Percentiles rank a stretch among this genome's conserved stretches.
Conservation (phyloP, 2,888 invertebrate species). For the Aphrophora alni region DNA sequence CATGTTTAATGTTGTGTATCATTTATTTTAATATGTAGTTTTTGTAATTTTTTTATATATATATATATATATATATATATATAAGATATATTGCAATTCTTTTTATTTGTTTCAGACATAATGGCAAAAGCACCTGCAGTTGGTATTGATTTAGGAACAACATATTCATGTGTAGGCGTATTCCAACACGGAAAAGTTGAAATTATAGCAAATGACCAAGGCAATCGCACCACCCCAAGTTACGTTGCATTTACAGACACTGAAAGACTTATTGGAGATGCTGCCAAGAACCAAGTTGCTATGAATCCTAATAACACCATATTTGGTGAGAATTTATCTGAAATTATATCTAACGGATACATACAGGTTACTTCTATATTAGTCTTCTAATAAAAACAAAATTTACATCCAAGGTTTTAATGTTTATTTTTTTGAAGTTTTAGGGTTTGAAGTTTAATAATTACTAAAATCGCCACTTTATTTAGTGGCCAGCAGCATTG, state of each 20-base stretch:
- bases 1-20: too few species aligned
- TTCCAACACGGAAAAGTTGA: conserved; percentile 92
- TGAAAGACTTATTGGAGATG: conserved; percentile 65
- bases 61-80: too few species aligned
- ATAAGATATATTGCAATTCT: too few species aligned
- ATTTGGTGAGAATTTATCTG: conserved; percentile 70
- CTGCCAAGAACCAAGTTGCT: conserved; percentile 67
- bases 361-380: not conserved
- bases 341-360: not conserved
- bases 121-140: conserved; percentile 74
- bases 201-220: conserved; percentile 90
- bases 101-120: conserved; percentile 43
- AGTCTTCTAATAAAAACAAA: not conserved
- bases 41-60: too few species aligned
- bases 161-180: conserved; percentile 92
- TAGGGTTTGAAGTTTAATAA: too few species aligned
- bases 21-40: too few species aligned
- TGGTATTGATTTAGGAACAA: conserved; percentile 87
- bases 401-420: not conserved
- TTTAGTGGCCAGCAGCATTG: too few species aligned
- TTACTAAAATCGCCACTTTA: too few species aligned
- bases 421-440: too few species aligned
- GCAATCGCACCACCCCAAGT: conserved; percentile 86
- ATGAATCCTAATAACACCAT: conserved; percentile 91
- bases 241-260: conserved; percentile 87